Conservation (phyloP, 2,888 invertebrate species). For the Uropetala carovei region DNA sequence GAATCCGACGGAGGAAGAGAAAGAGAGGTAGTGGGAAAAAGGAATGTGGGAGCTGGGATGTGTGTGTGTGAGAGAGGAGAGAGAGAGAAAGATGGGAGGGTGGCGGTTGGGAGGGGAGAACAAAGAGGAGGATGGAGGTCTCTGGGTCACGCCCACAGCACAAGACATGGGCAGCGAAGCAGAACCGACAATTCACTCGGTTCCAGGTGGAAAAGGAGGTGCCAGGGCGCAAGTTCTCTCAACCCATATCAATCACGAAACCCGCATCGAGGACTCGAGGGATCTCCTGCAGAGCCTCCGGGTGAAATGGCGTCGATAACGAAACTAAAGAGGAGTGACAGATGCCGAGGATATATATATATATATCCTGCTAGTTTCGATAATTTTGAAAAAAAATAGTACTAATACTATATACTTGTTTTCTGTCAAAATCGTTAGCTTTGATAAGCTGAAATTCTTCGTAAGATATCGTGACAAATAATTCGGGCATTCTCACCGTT, state of each 20-base stretch:
- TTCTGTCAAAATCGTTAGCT: no score
- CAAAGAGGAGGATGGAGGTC: not conserved
- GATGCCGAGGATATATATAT: not conserved
- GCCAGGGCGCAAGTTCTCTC: not conserved
- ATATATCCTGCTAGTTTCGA: no score
- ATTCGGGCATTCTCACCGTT: no score
- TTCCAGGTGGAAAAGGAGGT: no score
- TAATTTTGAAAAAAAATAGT: no score
- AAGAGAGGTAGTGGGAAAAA: not conserved
- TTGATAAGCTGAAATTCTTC: no score
- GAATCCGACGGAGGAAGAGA: not conserved
- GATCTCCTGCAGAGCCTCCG: not conserved
- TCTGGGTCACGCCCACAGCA: conserved; percentile 1
- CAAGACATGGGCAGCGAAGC: not conserved
- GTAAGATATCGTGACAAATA: no score
- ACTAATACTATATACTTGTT: no score
- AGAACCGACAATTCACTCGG: not conserved
- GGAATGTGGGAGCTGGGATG: no score
- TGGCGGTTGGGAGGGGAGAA: not conserved
- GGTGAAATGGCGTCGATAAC: not conserved
- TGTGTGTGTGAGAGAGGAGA: no score
- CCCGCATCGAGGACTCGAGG: not conserved
- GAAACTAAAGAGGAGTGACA: not conserved
- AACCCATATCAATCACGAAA: not conserved
- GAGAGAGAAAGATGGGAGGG: no score